phyloP scores from a whole-genome alignment of 2,113 vertebrate species.

The Petroica traversi region DNA sequence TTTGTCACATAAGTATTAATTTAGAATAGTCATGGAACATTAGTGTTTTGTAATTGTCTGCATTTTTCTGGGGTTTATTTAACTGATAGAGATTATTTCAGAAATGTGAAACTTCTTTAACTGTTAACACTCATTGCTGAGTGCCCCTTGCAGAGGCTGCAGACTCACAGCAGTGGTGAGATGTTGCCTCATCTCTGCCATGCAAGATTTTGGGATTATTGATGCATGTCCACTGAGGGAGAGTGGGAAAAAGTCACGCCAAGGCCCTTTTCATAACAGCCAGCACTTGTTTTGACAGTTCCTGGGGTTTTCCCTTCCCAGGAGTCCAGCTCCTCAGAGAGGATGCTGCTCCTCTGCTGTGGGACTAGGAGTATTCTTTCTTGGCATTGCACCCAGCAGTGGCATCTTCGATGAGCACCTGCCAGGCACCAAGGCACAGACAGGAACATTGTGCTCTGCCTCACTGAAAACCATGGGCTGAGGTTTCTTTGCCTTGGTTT shows the following conservation, averaged over 20 bases:
- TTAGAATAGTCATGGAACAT: constrained; percentile 38
- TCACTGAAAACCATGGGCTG: neutral
- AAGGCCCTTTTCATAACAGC: neutral
- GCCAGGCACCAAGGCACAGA: neutral
- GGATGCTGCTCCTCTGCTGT: accelerated
- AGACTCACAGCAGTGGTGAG: accelerated
- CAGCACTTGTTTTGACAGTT: neutral
- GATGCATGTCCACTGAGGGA: neutral
- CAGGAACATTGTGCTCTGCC: accelerated
- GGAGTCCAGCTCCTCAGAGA: neutral
- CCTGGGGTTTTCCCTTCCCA: neutral
- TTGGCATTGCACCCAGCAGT: neutral
- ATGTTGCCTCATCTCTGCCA: accelerated
- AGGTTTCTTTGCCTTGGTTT: neutral
- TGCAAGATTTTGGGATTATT: neutral
- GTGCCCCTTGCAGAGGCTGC: neutral
- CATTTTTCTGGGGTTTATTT: constrained; percentile 41
- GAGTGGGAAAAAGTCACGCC: neutral
- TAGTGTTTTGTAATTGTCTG: constrained; percentile 22
- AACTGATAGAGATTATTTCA: neutral
- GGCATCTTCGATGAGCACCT: accelerated
- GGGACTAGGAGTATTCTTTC: neutral
- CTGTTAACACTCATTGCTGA: neutral
- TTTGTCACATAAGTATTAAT: constrained; percentile 42
- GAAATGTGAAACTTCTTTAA: neutral